Percentiles rank a stretch among this genome's conserved stretches.
These are phyloP conservation scores for Gymnogyps californianus DNA, from an alignment of 2,113 vertebrate genomes.

Conservation along the genomic window DNA sequence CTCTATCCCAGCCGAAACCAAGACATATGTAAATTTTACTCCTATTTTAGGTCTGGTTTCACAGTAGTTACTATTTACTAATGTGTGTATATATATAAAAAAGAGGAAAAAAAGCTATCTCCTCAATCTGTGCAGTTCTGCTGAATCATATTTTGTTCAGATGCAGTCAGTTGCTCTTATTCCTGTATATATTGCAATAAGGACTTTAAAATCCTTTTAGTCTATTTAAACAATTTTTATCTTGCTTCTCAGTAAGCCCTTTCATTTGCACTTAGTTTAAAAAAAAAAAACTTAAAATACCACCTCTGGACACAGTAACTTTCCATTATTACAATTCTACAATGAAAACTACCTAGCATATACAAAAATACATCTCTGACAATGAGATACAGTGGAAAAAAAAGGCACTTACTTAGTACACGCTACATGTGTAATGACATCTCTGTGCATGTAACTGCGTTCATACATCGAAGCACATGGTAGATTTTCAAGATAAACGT, in stretches of 20 bases:
- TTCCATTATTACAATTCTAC: neutral
- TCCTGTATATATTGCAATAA: neutral
- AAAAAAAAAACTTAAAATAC: neutral
- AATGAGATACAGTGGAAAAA: neutral
- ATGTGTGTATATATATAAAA: fast-evolving
- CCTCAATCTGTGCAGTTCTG: neutral
- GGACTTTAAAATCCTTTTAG: neutral
- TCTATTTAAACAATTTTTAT: neutral
- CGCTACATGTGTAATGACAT: constrained; percentile 92
- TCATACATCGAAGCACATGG: constrained; percentile 96
- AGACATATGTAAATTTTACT: neutral
- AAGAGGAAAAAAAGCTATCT: neutral
- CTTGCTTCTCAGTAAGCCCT: neutral
- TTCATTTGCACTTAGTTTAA: neutral
- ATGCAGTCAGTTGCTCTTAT: neutral
- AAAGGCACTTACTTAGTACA: constrained; percentile 87
- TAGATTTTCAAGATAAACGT: constrained; percentile 91
- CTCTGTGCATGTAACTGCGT: constrained; percentile 97
- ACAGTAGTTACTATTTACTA: neutral
- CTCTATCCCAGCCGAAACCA: no score
- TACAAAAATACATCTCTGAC: neutral
- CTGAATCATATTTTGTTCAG: neutral
- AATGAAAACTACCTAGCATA: neutral
- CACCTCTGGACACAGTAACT: neutral
- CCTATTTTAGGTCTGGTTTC: neutral